A percentile compares a stretch with the other conserved stretches of the same genome.
These are phyloP conservation scores for Acanthis flammea DNA, from an alignment of 2,797 vertebrate genomes.

Conservation along the genomic window DNA sequence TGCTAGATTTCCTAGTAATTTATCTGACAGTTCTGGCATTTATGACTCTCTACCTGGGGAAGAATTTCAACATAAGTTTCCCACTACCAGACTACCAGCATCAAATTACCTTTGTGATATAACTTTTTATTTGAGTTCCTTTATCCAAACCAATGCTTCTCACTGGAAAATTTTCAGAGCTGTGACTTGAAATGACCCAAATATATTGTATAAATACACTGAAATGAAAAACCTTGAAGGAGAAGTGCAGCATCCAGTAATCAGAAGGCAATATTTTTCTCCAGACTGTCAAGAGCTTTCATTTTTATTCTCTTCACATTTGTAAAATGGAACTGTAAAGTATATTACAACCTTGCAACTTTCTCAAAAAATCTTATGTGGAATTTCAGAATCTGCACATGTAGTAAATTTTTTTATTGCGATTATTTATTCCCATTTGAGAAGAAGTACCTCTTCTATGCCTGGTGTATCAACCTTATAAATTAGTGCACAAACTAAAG, in stretches of 20 bases:
- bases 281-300: not conserved
- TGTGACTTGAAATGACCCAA: not conserved
- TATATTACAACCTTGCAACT: not conserved
- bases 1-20: not conserved
- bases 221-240: constrained; percentile 7
- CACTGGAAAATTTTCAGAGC: not conserved
- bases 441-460: not conserved
- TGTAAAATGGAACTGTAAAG: not conserved
- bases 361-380: not conserved
- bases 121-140: not conserved
- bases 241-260: not conserved
- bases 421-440: not conserved
- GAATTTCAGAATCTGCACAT: not conserved
- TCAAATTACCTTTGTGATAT: not conserved
- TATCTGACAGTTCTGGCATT: not conserved
- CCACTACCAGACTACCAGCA: not conserved
- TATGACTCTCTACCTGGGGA: not conserved
- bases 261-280: constrained; percentile 12
- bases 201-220: constrained; percentile 1
- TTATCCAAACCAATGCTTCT: not conserved
- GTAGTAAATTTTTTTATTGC: not conserved
- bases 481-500: not conserved
- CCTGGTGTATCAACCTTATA: not conserved
- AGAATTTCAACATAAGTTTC: not conserved
- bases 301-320: constrained; percentile 1